Evolutionary conservation across 2,797 vertebrate species (phyloP).

Genomic region (Diplodus puntazzo): DNA sequence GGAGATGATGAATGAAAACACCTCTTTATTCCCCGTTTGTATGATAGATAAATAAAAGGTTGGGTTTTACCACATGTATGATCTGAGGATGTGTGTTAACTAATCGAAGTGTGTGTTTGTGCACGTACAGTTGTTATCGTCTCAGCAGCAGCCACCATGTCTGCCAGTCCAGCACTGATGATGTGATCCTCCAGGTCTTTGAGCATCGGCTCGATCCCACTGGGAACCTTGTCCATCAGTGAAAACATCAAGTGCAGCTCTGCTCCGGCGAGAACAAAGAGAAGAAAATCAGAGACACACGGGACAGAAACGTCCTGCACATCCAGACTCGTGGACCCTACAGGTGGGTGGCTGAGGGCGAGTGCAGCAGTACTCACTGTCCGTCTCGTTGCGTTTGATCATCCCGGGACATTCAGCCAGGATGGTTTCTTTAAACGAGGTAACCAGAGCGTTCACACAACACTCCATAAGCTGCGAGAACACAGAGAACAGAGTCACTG

Average conservation of each 20-base stretch:
- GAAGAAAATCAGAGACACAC: neutral
- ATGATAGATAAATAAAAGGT: too few species aligned
- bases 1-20: too few species aligned
- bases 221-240: conserved; percentile 98
- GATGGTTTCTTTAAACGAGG: conserved; percentile 98
- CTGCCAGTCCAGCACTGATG: conserved; percentile 94
- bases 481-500: neutral
- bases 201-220: conserved; percentile 96
- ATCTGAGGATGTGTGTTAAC: neutral
- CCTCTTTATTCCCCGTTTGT: too few species aligned
- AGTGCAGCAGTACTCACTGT: conserved; percentile 89
- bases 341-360: too few species aligned
- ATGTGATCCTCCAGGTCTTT: conserved; percentile 98
- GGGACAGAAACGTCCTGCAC: neutral
- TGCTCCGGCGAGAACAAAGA: conserved; percentile 66
- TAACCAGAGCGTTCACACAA: conserved; percentile 97
- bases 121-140: conserved; percentile 96
- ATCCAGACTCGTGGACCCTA: neutral
- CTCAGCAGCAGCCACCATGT: conserved; percentile 98
- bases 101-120: neutral
- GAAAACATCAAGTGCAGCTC: conserved; percentile 98
- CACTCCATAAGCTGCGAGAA: conserved; percentile 95
- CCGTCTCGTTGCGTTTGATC: conserved; percentile 98
- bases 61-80: neutral
- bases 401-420: conserved; percentile 97